These are phyloP conservation scores for Aplysia californica DNA, from an alignment of 1,140 invertebrate genomes.

Conservation along the genomic window DNA sequence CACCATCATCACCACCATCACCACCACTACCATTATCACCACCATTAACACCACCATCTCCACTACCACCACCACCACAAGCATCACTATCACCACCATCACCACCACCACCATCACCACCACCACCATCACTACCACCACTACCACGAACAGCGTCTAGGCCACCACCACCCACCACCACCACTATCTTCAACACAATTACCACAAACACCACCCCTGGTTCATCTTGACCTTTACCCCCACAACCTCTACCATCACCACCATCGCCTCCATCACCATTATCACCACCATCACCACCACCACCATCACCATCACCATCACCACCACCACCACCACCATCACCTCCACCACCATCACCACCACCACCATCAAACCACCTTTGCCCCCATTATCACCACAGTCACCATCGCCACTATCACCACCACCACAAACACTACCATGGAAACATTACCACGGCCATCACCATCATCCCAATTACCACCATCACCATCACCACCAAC, in stretches of 20 bases:
- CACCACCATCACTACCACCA: neutral
- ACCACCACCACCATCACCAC: conserved; percentile 1
- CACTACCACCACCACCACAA: neutral
- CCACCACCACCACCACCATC: neutral
- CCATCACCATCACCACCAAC: neutral
- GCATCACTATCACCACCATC: neutral
- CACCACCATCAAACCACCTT: neutral
- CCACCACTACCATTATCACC: conserved; percentile 1
- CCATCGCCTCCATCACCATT: neutral
- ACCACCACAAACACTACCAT: too few relatives aligned
- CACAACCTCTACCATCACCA: neutral
- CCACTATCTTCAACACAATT: neutral
- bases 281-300: too few relatives aligned
- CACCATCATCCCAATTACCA: neutral
- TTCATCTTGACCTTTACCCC: too few relatives aligned
- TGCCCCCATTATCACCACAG: neutral
- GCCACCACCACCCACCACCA: neutral
- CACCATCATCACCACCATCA: conserved; percentile 7
- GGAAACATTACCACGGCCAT: too few relatives aligned
- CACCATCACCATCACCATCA: neutral
- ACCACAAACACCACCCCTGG: neutral
- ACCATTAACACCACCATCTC: neutral
- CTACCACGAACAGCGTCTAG: neutral
- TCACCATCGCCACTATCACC: neutral
- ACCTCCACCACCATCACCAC: neutral